These are phyloP conservation scores for Genyomyrus donnyi DNA, from an alignment of 2,113 vertebrate species.

Conservation along the genomic window DNA sequence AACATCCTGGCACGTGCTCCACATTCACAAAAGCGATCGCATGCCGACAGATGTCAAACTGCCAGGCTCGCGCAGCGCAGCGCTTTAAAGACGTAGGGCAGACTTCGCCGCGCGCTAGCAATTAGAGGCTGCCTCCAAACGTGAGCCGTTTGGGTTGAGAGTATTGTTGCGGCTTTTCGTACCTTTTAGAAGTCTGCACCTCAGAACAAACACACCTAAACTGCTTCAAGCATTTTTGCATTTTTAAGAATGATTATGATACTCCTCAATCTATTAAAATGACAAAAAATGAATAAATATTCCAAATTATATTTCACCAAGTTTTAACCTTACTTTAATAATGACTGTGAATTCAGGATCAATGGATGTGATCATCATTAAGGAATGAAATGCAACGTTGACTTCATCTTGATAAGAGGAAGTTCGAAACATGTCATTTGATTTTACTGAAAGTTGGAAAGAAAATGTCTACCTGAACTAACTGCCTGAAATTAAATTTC, in stretches of 20 bases:
- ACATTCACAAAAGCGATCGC: constrained; percentile 67
- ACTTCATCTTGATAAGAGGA: background rate
- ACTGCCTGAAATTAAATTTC: background rate
- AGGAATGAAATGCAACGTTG: background rate
- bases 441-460: background rate
- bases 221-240: background rate
- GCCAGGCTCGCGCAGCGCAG: constrained; percentile 47
- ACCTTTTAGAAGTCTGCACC: background rate
- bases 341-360: background rate
- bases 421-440: background rate
- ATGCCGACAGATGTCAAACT: constrained; percentile 71
- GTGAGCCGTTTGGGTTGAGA: background rate
- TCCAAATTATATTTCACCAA: background rate
- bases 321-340: background rate
- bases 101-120: constrained; percentile 5
- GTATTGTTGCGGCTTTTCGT: background rate
- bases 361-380: background rate
- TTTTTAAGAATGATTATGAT: background rate
- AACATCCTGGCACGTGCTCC: constrained; percentile 88
- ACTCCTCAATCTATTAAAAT: background rate
- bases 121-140: constrained; percentile 14
- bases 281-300: background rate
- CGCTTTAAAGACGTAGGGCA: constrained; percentile 20
- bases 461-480: background rate
- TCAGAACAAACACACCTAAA: background rate